Evolutionary conservation across 2,888 invertebrate species (phyloP), one percentile per base, ranked within the genome.

Genomic region (Cybosia mesomella): DNA sequence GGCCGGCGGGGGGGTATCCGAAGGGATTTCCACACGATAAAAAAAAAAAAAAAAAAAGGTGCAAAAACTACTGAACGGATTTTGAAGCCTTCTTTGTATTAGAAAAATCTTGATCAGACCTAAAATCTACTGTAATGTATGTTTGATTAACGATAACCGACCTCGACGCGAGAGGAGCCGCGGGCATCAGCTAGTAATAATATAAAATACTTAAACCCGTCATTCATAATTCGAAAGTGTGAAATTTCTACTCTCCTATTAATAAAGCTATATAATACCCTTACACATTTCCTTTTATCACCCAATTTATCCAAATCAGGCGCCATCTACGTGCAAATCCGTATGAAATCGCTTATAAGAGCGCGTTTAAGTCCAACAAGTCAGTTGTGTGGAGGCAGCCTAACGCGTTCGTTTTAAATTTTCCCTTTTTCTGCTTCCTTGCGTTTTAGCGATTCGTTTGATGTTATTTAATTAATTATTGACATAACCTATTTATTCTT

Each of bases 401-500:
- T 81, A 75, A 73, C 73, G 72, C 77, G 72, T 63, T 67, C 72
- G 60, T 71, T 73, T 71, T 66, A 76, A 80, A 80, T 81, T 72
- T 75, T 65, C 80, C 43, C 75, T 75, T 79, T 75, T 82, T 79
- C 80, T 79, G 55, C 71, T 71, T 61, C 63, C 74, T 68, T 77
- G 81, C 72, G 57, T 70, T 75, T 71, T 55, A 62, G 72, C 64
- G 34, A 76, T 74, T 75, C 74, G 73, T 82, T 82, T 82, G 81
- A 82, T 79, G 81, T 70, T 60, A 21, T 79, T 76, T 77, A 80
- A 76, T 77, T 73, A 72, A 59, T 71, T 71, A 65, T 66, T 64
- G 36, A 55, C 58, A 58, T 63, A 62, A 59, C 9, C 9, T 34
- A 13, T 55, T 39, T n/a, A 18, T 8, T 22, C n/a, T n/a, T n/a